Evolutionary conservation across 2,888 invertebrate genomes (phyloP).

Genomic region (Helleia helle): DNA sequence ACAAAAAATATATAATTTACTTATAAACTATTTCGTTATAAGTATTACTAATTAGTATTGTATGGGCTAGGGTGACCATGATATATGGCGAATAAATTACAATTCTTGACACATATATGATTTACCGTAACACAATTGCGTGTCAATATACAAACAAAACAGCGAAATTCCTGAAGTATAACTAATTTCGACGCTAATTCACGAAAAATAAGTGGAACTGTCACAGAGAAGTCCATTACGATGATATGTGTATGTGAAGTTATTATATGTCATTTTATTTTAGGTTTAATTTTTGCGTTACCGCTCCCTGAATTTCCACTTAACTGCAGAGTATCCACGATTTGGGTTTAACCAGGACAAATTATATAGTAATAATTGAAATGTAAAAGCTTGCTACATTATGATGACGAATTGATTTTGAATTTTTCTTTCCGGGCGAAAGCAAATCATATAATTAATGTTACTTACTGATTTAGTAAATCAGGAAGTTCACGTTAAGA

Average conservation of each 20-base stretch:
- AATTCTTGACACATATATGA: neutral
- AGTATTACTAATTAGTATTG: conserved; percentile 3
- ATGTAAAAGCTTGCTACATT: too few relatives aligned
- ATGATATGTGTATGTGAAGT: neutral
- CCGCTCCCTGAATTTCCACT: conserved; percentile 1
- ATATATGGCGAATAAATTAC: conserved; percentile 1
- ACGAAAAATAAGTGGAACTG: neutral
- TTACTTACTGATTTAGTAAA: too few relatives aligned
- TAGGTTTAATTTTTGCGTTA: conserved; percentile 1
- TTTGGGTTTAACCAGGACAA: too few relatives aligned
- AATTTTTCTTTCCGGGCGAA: too few relatives aligned
- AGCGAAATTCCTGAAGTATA: neutral
- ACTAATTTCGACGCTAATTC: neutral
- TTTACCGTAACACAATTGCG: neutral
- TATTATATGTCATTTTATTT: neutral
- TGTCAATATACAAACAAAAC: neutral
- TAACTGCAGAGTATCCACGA: neutral
- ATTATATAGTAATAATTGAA: too few relatives aligned
- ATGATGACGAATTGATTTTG: too few relatives aligned
- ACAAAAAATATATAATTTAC: too few relatives aligned
- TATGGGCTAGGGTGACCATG: neutral
- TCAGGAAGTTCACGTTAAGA: too few relatives aligned
- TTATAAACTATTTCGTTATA: neutral
- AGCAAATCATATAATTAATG: too few relatives aligned
- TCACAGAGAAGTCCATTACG: neutral